Base-by-base conservation (phyloP, 1,140 invertebrate genomes). In the Acromyrmex charruanus region DNA sequence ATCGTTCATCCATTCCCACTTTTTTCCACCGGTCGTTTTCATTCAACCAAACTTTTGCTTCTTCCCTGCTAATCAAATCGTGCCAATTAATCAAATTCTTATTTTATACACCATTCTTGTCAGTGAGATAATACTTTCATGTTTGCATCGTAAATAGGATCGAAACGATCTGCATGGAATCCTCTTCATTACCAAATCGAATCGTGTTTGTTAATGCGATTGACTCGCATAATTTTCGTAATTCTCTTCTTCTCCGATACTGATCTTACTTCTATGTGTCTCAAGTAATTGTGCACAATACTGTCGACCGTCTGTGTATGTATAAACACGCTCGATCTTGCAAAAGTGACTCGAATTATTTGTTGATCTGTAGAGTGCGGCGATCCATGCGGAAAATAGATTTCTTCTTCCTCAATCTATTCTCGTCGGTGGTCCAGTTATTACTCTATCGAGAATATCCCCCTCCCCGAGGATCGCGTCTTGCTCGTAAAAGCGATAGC, bases 401-500 rank as follows among this genome's bases (percentile, higher is more conserved):
- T 82, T n/a, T 51, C 12, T 49, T n/a, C 61, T 21, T 14, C 0
- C 18, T 79, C 28, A 53, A 18, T 44, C 31, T 63, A 12, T 35
- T 39, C 5, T 63, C 21, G 58, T 58, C 53, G 35, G 12, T 49
- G 18, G 4, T 51, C 28, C 53, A 51, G 6, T 31, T 69, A 44
- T 82, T 44, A n/a, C 3, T 51, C 25, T 35, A 35, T 35, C 12
- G 12, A 5, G 18, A 21, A 44, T 31, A 58, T 10, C 16, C 53
- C 1, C 16, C 66, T 5, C 16, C 3, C 16, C n/a, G 35, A 18
- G 49, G 16, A 14, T 58, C n/a, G 28, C 16, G 12, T 72, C 12
- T 12, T 63, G 65, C 66, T 72, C 66, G 66, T 82, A 59, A 82
- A 82, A 72, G 35, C 53, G 18, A 39, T 21, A 16, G 68, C 25